Conservation (phyloP, 1,140 invertebrate species). For the Drosophila malerkotliana region DNA sequence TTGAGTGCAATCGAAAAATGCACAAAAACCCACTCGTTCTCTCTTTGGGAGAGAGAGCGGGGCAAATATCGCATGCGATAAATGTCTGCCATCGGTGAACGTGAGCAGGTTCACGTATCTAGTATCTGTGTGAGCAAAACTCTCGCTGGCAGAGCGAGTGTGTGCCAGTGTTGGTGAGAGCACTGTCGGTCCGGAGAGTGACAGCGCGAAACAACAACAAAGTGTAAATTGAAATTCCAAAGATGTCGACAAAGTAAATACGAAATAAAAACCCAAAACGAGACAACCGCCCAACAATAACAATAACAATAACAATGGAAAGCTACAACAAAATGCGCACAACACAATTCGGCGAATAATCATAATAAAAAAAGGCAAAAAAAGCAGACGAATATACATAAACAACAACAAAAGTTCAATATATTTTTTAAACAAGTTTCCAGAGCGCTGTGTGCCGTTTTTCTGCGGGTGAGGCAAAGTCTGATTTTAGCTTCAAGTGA, state of each 20-base stretch:
- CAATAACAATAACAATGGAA: slow-evolving; percentile 62
- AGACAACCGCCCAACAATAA: slow-evolving; percentile 39
- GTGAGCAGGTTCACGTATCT: slow-evolving; percentile 32
- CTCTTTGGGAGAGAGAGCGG: neutral
- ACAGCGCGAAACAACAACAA: slow-evolving; percentile 70
- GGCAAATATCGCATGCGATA: slow-evolving; percentile 65
- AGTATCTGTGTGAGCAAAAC: slow-evolving; percentile 56
- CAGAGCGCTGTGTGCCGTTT: slow-evolving; percentile 25
- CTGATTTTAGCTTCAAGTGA: slow-evolving; percentile 23
- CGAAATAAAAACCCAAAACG: slow-evolving; percentile 59
- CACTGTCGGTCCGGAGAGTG: slow-evolving; percentile 13
- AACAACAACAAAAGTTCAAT: slow-evolving; percentile 41
- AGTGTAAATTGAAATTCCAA: slow-evolving; percentile 83
- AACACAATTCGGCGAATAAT: slow-evolving; percentile 73
- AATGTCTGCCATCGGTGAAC: slow-evolving; percentile 28
- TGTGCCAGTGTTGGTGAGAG: slow-evolving; percentile 7
- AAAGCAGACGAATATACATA: slow-evolving; percentile 27
- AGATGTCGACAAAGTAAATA: slow-evolving; percentile 80
- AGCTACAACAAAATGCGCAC: slow-evolving; percentile 79
- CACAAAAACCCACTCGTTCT: slow-evolving; percentile 24
- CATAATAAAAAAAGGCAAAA: slow-evolving; percentile 32
- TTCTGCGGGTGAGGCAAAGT: slow-evolving; percentile 38
- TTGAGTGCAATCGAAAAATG: slow-evolving; percentile 25
- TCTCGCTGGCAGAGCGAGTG: neutral
- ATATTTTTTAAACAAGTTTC: slow-evolving; percentile 78